Base-by-base conservation (phyloP, 2,888 invertebrate genomes). In the Heterodera filipjevi region DNA sequence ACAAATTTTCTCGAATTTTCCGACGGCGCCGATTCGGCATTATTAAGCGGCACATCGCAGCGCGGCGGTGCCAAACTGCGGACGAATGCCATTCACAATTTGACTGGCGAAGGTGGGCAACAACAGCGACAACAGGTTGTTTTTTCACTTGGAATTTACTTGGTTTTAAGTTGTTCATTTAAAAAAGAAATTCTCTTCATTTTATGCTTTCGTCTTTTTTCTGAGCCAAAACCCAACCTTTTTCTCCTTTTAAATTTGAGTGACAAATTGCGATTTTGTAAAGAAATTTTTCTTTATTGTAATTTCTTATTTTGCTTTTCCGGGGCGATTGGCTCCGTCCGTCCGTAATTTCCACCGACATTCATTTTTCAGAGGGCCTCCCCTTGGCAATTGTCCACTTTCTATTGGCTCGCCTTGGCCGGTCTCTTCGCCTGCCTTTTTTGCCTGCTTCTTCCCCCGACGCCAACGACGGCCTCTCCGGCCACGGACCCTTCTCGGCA, bases 401-500 rank as follows among this genome's bases (percentile, higher is more conserved):
- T 75, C 59, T 75, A 75, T 64, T 75, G 75, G 75, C 22, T 75
- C 19, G 75, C 75, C n/a, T 14, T 68, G 10, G 68, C 32, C 27
- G 35, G 75, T 32, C 44, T 44, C 59, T 75, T 75, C 35, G 68
- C 59, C 39, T 75, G 44, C 44, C 35, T 75, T 75, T 64, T 75
- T 19, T 66, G 66, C 49, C 33, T 75, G 30, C 14, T 64, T 39
- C 44, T 66, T 19, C 46, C 75, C 73, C n/a, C 59, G n/a, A 73
- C 64, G 73, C n/a, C 59, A n/a, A 73, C 64, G 73, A 30, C 59
- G 32, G 30, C 49, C 33, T 14, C 27, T n/a, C n/a, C 59, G 59
- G n/a, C 27, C 6, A 53, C 53, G 16, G 53, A 53, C 39, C 1
- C 39, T 12, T 12, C 6, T n/a, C 27, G 22, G 8, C n/a, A 59